These are phyloP conservation scores for Epiblema foenella DNA, from an alignment of 2,888 invertebrate genomes.

Conservation along the genomic window DNA sequence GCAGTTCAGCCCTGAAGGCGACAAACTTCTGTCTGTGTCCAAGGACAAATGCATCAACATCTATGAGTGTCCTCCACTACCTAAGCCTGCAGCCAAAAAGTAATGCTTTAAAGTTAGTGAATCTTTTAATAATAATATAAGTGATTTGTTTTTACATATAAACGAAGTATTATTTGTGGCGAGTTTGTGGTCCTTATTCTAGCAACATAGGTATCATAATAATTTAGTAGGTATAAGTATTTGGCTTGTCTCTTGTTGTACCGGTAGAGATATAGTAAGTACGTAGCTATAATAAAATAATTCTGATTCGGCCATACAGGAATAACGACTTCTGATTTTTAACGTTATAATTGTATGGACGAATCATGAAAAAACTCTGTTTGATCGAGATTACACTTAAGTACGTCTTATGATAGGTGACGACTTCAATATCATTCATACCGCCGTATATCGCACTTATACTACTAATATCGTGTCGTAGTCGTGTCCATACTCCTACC, in stretches of 20 bases:
- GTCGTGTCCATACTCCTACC: neutral
- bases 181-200: neutral
- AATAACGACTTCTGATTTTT: no score
- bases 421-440: no score
- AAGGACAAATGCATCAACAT: slow-evolving; percentile 95
- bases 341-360: no score
- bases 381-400: no score
- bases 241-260: no score
- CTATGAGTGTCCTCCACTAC: slow-evolving; percentile 90
- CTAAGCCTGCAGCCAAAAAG: slow-evolving; percentile 54
- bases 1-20: slow-evolving; percentile 91
- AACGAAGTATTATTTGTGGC: neutral
- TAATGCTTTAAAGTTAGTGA: neutral
- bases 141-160: neutral
- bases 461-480: slow-evolving; percentile 21
- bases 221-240: no score
- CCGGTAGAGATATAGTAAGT: no score
- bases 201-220: no score
- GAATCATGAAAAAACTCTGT: no score
- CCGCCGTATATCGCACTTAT: neutral
- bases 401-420: no score
- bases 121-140: neutral
- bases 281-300: no score
- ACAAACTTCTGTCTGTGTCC: slow-evolving; percentile 94
- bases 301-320: no score